Percentiles rank a stretch among this genome's conserved stretches.
phyloP scores from a whole-genome alignment of 2,113 vertebrate species.

The Channa maculata region DNA sequence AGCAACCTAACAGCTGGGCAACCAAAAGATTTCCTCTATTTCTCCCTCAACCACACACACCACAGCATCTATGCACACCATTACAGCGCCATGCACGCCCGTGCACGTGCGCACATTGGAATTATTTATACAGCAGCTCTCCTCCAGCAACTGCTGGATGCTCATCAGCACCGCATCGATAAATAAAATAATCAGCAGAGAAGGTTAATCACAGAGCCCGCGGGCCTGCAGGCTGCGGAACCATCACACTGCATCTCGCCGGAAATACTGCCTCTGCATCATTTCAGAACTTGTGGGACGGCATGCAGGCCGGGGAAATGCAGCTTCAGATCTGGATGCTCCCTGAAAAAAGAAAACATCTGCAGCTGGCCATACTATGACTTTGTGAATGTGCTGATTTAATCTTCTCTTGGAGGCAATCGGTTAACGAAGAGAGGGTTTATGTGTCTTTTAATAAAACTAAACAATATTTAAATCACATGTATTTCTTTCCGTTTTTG shows the following conservation, averaged over 20 bases:
- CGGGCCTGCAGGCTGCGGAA: conserved; percentile 46
- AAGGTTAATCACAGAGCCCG: conserved; percentile 37
- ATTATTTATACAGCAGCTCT: conserved; percentile 41
- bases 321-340: neutral
- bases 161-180: conserved; percentile 44
- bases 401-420: too few species aligned
- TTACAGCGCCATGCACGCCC: neutral
- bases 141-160: conserved; percentile 7
- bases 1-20: neutral
- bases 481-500: too few species aligned
- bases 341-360: neutral
- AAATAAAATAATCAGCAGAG: conserved; percentile 36
- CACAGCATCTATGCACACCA: neutral
- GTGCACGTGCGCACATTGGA: neutral
- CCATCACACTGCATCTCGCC: conserved; percentile 6
- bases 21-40: neutral
- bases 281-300: neutral
- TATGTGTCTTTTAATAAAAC: too few species aligned
- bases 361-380: too few species aligned
- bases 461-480: too few species aligned
- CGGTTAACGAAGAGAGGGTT: too few species aligned
- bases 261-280: conserved; percentile 11
- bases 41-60: neutral
- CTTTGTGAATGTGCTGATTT: too few species aligned
- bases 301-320: neutral